Evolutionary conservation across 2,888 invertebrate genomes (phyloP).

Genomic region (Altica lythri): DNA sequence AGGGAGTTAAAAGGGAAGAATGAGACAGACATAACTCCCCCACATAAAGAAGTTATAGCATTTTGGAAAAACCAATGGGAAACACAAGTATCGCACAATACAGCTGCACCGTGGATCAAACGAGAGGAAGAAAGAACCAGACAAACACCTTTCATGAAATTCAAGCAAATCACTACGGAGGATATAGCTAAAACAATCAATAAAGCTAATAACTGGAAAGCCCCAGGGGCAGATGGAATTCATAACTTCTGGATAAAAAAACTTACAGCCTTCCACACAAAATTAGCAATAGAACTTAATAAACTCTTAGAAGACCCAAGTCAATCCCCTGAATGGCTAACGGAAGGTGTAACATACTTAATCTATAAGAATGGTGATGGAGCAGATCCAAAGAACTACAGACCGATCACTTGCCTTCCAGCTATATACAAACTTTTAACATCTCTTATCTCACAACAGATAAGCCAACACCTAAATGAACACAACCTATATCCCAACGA

Average conservation of each 20-base stretch:
- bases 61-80: neutral
- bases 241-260: slow-evolving; percentile 15
- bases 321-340: neutral
- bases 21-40: neutral
- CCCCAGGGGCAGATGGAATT: slow-evolving; percentile 9
- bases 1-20: neutral
- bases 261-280: neutral
- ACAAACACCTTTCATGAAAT: neutral
- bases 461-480: neutral
- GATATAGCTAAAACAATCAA: neutral
- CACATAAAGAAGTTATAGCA: neutral
- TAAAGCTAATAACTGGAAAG: slow-evolving; percentile 13
- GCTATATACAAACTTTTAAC: slow-evolving; percentile 3
- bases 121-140: neutral
- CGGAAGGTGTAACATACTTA: neutral
- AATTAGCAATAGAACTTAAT: neutral
- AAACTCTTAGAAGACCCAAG: neutral
- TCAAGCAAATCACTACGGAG: neutral
- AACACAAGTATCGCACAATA: neutral
- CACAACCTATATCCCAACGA: neutral
- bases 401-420: slow-evolving; percentile 11
- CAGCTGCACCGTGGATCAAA: neutral
- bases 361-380: neutral
- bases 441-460: neutral
- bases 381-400: slow-evolving; percentile 6